A percentile compares a stretch with the other conserved stretches of the same genome.
These are phyloP conservation scores for Buceros bicornis DNA, from an alignment of 2,797 vertebrate species.

Conservation along the genomic window DNA sequence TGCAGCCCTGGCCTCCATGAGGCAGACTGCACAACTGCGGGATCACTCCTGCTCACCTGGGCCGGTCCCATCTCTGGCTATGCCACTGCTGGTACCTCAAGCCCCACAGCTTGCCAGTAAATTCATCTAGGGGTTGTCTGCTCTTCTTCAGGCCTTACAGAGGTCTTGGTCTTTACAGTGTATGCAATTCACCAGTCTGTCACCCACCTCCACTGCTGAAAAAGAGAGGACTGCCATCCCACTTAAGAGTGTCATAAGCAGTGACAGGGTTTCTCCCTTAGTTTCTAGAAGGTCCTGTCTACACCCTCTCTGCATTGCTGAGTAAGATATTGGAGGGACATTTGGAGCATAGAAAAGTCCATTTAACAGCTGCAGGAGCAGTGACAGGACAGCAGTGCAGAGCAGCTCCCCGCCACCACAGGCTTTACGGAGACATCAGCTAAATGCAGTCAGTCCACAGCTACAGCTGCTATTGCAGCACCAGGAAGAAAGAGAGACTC, in stretches of 20 bases:
- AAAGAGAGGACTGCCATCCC: background rate
- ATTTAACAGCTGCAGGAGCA: background rate
- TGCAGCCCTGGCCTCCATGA: background rate
- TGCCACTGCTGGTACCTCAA: background rate
- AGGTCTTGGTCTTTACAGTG: background rate
- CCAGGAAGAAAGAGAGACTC: background rate
- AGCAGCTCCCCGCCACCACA: fast-evolving
- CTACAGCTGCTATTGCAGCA: background rate
- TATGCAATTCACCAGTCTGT: background rate
- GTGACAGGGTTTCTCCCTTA: background rate
- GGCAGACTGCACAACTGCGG: background rate
- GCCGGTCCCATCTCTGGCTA: background rate
- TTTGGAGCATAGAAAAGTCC: background rate
- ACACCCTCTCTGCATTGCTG: background rate
- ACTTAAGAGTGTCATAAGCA: background rate
- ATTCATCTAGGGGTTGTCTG: background rate
- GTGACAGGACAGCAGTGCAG: background rate
- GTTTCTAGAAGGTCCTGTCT: background rate
- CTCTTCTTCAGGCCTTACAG: background rate
- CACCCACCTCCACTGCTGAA: background rate
- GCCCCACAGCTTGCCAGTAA: background rate
- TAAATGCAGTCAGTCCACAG: fast-evolving
- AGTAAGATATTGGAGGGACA: background rate
- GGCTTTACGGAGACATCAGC: background rate
- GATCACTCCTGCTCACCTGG: background rate